Evolutionary conservation across 2,797 vertebrate genomes (phyloP).

Genomic region (Artibeus lituratus): DNA sequence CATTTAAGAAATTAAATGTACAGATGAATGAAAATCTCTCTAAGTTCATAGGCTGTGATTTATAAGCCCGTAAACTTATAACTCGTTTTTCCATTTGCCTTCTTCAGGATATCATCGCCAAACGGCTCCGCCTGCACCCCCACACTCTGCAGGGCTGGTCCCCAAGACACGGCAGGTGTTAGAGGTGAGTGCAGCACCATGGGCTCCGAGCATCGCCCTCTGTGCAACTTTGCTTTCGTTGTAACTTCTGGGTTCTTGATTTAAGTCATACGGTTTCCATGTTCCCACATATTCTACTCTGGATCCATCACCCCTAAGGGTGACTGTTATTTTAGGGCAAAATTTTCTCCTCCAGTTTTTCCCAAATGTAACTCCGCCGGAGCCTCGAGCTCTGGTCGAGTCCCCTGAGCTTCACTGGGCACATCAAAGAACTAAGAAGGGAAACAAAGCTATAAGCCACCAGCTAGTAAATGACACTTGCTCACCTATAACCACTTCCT

Average conservation of each 20-base stretch:
- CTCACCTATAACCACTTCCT: neutral
- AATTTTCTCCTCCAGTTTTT: neutral
- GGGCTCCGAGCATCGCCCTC: neutral
- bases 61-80: neutral
- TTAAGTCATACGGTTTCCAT: neutral
- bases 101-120: slow-evolving; percentile 44
- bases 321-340: neutral
- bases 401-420: neutral
- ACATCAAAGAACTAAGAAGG: neutral
- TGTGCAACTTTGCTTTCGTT: neutral
- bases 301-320: neutral
- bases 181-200: slow-evolving; percentile 17
- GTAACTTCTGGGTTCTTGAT: neutral
- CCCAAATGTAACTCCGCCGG: neutral
- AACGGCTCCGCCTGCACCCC: slow-evolving; percentile 16
- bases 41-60: neutral
- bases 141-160: neutral
- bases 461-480: neutral
- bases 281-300: neutral
- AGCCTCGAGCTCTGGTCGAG: neutral
- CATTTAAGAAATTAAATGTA: neutral
- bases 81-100: slow-evolving; percentile 38
- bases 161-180: neutral
- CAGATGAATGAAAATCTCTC: neutral
- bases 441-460: neutral